Conservation (phyloP, 2,113 vertebrate species). For the Eublepharis macularius region DNA sequence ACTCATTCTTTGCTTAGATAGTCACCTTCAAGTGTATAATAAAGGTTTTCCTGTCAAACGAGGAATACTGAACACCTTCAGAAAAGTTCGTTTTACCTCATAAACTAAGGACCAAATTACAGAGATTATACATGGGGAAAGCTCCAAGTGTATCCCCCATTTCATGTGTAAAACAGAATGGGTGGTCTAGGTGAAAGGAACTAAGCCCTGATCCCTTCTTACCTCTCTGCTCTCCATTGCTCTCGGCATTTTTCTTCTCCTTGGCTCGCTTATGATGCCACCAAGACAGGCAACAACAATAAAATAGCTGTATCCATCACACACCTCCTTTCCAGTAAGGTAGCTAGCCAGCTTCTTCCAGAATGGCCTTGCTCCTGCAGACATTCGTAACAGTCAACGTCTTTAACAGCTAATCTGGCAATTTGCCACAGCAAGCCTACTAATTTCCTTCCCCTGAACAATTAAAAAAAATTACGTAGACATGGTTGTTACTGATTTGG, state of each 20-base stretch:
- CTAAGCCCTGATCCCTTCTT: constrained; percentile 2
- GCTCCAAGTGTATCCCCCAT: not conserved
- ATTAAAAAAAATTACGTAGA: constrained; percentile 2
- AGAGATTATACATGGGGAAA: no score
- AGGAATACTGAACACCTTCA: constrained; percentile 12
- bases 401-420: constrained; percentile 6
- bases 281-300: not conserved
- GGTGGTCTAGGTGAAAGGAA: not conserved
- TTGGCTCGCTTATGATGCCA: not conserved
- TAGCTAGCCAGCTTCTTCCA: not conserved
- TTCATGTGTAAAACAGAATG: constrained; percentile 8
- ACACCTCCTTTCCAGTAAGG: not conserved
- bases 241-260: no score
- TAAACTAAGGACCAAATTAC: not conserved
- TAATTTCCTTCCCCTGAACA: constrained; percentile 6
- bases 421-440: constrained; percentile 3
- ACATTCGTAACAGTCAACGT: constrained; percentile 8
- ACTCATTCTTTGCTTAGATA: constrained; percentile 32
- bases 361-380: not conserved
- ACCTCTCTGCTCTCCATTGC: not conserved
- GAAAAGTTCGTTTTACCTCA: not conserved
- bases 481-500: constrained; percentile 22
- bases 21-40: constrained; percentile 28
- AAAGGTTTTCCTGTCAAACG: not conserved
- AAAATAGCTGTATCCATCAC: not conserved